phyloP scores from a whole-genome alignment of 2,888 invertebrate genomes.

The Phlogophora meticulosa region DNA sequence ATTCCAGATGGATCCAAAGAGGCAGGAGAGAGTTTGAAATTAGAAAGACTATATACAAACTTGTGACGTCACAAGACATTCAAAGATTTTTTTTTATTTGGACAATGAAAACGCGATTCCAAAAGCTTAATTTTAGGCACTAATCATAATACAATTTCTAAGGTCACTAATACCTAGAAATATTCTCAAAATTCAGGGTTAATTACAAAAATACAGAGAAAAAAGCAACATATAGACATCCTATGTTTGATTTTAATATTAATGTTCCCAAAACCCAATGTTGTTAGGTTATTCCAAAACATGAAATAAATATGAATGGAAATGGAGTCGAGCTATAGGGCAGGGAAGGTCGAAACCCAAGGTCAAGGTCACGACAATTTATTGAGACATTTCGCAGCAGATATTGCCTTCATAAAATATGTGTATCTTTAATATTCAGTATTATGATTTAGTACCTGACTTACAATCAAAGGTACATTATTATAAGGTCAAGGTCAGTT shows the following conservation, averaged over 20 bases:
- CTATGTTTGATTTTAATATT: slow-evolving; percentile 54
- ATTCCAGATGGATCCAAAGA: background rate
- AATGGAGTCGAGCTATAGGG: slow-evolving; percentile 23
- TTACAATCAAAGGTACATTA: slow-evolving; percentile 6
- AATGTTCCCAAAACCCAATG: slow-evolving; percentile 65
- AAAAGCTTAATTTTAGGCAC: slow-evolving; percentile 62
- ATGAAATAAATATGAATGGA: slow-evolving; percentile 55
- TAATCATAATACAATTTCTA: slow-evolving; percentile 57
- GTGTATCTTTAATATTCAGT: slow-evolving; percentile 49
- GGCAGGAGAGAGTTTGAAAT: slow-evolving; percentile 11
- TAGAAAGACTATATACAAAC: background rate
- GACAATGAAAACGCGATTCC: slow-evolving; percentile 43
- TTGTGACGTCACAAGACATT: background rate
- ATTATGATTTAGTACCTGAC: slow-evolving; percentile 46
- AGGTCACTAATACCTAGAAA: slow-evolving; percentile 44
- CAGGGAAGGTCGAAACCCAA: slow-evolving; percentile 20
- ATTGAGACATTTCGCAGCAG: slow-evolving; percentile 51
- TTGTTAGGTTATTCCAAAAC: slow-evolving; percentile 40
- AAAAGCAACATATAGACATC: slow-evolving; percentile 22
- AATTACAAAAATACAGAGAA: slow-evolving; percentile 39
- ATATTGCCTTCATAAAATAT: slow-evolving; percentile 59
- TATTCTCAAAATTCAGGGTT: slow-evolving; percentile 35
- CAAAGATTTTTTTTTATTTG: no score
- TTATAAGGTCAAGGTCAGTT: slow-evolving; percentile 2
- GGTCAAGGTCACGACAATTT: slow-evolving; percentile 49